Evolutionary conservation across 2,888 invertebrate genomes (phyloP).

Genomic region (Elysia crispata): DNA sequence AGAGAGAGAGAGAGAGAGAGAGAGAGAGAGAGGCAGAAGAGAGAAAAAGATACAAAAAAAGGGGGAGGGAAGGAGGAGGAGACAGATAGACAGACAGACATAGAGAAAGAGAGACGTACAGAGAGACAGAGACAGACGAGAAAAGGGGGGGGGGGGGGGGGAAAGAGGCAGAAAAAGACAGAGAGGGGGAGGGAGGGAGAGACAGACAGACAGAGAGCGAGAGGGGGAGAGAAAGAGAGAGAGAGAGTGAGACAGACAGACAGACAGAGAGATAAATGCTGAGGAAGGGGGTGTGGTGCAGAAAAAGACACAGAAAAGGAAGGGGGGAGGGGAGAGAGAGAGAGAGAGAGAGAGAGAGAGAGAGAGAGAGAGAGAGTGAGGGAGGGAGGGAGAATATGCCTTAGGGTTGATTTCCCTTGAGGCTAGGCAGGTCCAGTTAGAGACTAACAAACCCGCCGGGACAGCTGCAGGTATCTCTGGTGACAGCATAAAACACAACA

Average conservation of each 20-base stretch:
- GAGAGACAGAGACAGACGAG: background rate
- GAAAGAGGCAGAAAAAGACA: background rate
- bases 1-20: no score
- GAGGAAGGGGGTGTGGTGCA: background rate
- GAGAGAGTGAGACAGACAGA: background rate
- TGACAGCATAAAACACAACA: no score
- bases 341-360: conserved; percentile 9
- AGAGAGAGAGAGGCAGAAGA: no score
- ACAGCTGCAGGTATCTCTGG: no score
- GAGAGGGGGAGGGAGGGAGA: background rate
- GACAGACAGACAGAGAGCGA: background rate
- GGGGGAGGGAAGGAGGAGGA: no score
- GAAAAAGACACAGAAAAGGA: background rate
- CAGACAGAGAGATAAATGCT: background rate
- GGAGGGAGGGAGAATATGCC: no score
- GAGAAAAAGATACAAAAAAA: no score
- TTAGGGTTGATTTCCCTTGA: no score
- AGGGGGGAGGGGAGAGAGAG: background rate
- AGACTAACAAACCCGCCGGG: no score
- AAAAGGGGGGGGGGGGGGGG: background rate
- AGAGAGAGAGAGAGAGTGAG: conserved; percentile 9
- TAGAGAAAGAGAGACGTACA: background rate
- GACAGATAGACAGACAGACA: background rate
- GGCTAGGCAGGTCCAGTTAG: no score
- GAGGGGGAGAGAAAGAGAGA: background rate